phyloP scores from a whole-genome alignment of 2,113 vertebrate species.

The Centropristis striata region DNA sequence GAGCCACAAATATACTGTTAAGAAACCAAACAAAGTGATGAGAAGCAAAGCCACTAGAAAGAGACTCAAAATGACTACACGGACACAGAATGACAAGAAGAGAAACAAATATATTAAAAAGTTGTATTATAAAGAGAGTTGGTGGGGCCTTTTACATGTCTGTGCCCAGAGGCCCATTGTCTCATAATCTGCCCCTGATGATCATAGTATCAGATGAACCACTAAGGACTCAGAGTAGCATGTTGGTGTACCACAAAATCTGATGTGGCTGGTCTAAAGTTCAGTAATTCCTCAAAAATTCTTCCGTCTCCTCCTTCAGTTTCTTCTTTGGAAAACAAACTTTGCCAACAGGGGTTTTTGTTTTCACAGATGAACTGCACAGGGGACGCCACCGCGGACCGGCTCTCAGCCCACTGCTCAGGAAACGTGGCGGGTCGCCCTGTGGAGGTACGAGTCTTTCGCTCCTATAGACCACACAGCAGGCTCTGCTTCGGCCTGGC shows the following conservation, averaged over 20 bases:
- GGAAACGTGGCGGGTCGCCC: slow-evolving; percentile 72
- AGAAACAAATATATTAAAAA: too few species aligned
- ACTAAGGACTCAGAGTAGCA: slow-evolving; percentile 43
- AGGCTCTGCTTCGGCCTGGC: slow-evolving; percentile 54
- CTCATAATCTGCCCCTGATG: too few species aligned
- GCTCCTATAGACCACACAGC: slow-evolving; percentile 65
- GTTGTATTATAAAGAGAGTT: too few species aligned
- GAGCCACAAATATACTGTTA: too few species aligned
- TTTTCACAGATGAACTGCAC: slow-evolving; percentile 90
- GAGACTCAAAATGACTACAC: too few species aligned
- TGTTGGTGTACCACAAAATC: slow-evolving; percentile 17
- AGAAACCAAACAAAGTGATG: too few species aligned
- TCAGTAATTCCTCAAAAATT: slow-evolving; percentile 35
- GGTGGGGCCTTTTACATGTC: too few species aligned
- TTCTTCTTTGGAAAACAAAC: slow-evolving; percentile 74
- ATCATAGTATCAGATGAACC: slow-evolving; percentile 1
- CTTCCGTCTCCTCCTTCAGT: slow-evolving; percentile 39
- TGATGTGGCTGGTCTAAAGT: slow-evolving; percentile 23
- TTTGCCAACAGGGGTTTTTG: slow-evolving; percentile 70
- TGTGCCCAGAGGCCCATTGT: too few species aligned
- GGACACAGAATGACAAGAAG: too few species aligned
- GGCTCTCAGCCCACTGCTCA: slow-evolving; percentile 84
- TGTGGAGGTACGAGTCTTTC: slow-evolving; percentile 84
- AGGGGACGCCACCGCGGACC: slow-evolving; percentile 70
- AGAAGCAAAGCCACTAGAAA: too few species aligned